Evolutionary conservation across 2,888 invertebrate genomes (phyloP), one percentile per base, ranked within the genome.

Genomic region (Sesia bembeciformis): DNA sequence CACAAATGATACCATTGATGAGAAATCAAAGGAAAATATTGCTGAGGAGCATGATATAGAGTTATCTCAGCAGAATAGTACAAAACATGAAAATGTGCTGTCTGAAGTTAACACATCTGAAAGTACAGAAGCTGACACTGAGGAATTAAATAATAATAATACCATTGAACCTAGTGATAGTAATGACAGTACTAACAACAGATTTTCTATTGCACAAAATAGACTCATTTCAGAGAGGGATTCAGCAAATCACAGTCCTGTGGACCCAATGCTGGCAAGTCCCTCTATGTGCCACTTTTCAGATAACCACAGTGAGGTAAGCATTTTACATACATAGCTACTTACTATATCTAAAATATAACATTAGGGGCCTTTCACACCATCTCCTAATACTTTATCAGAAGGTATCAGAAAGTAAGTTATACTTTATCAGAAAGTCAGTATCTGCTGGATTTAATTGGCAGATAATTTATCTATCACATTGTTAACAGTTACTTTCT

Each of bases 201-300:
- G 75, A 66, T 87, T 78, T 67, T 80, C 82, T 57, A 66, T 76
- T 63, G 66, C 81, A 65, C 84, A 82, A 72, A 74, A 70, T 60
- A 84, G 87, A 76, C 78, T 62, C 61, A 76, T 81, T 60, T 81
- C 82, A 57, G 90, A 87, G 71, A 85, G 94, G 70, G 94, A 94
- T 80, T 94, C 94, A 39, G 94, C 94, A 39, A 95, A 94, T 81
- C 94, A 94, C 69, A 95, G 95, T 80, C 94, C 94, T 3, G 91
- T 93, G 54, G 94, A 94, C 67, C 93, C 92, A 43, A 92, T 93
- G 74, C 74, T 94, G 65, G 94, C 92, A 62, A 93, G 93, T 78
- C 92, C 93, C 58, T 92, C 93, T 55, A 89, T 92, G 70, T 92
- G 93, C 82, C 91, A 92, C 76, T 93, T 92, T 74, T 93, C 93